Evolutionary conservation across 2,797 vertebrate species (phyloP).

Genomic region (Bradypus variegatus): DNA sequence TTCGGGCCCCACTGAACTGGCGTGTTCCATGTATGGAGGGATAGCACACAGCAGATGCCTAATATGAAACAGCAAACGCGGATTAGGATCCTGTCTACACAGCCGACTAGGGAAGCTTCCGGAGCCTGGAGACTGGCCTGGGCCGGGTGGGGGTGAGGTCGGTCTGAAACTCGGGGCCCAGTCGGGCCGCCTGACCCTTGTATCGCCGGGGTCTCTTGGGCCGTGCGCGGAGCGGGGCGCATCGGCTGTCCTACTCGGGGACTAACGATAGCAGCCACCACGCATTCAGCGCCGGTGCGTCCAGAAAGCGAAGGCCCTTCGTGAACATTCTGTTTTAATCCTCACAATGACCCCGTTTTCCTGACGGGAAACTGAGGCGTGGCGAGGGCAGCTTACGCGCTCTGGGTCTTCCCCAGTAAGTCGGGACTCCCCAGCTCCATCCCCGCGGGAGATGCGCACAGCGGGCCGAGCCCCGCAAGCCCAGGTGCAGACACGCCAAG

Average conservation of each 20-base stretch:
- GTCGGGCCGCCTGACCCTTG: too few species aligned
- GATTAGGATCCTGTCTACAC: neutral
- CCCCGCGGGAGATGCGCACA: neutral
- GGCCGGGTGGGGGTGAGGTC: too few species aligned
- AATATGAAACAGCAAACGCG: too few species aligned
- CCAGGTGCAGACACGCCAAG: neutral
- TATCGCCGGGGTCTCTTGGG: neutral
- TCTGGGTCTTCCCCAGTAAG: neutral
- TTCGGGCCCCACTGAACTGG: neutral
- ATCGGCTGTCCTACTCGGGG: neutral
- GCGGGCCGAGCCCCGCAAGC: accelerated
- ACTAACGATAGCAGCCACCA: neutral
- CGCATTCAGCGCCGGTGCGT: too few species aligned
- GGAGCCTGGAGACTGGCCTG: neutral
- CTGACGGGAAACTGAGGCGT: neutral
- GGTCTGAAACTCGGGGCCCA: neutral
- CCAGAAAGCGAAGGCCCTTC: neutral
- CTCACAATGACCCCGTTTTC: neutral
- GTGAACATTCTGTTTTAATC: neutral
- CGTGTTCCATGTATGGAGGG: accelerated
- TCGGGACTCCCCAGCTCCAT: neutral
- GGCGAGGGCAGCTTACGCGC: neutral
- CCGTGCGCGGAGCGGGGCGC: neutral
- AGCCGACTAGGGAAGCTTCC: accelerated
- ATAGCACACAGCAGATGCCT: neutral